Base-by-base conservation (phyloP, 2,113 vertebrate species). In the Ondatra zibethicus region DNA sequence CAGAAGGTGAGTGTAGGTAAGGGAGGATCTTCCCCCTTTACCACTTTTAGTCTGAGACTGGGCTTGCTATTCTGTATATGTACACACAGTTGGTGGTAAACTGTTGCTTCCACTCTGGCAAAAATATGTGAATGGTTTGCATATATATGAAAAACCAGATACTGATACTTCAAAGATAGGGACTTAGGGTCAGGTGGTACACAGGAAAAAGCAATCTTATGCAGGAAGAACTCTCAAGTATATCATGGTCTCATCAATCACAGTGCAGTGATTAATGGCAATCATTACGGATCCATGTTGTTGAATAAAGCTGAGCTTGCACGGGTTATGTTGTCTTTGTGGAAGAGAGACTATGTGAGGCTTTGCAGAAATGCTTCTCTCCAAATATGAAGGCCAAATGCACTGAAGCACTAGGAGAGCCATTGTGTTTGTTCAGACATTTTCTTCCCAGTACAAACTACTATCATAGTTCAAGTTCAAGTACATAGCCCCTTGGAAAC, bases 311-410 rank as follows among this genome's bases (percentile, higher is more conserved):
- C 76, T 82, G 92, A 91, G 78, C 33, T 89, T 76, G 58, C 47
- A 31, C 36, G 73, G 93, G 55, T 91, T 66, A 45, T 29, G 50
- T 45, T 36, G 17, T 77, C 88, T 81, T 86, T 81, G 65, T 88
- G 84, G 82, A 17, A 93, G 17, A 5, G 86, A 29, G 21, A 11
- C 70, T 93, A 0, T 72, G 63, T 89, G 9, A 23, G 66, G 45
- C 58, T 81, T 70, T 86, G 95, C 42, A 76, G 77, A 97, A 92
- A 96, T 75, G 3, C 29, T 50, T 92, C 81, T 96, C 14, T 85
- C 23, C 16, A 2, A 91, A 89, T 42, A 5, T 36, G 86, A 97
- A 87, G 36, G 42, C 39, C 93, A 50, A 65, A 89, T 42, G 61
- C 42, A 45, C 11, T 61, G 36, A 63, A 45, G 29, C 36, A 91